Base-by-base conservation (phyloP, 92 coral and sea anemone species). In the Pocillopora grandis region DNA sequence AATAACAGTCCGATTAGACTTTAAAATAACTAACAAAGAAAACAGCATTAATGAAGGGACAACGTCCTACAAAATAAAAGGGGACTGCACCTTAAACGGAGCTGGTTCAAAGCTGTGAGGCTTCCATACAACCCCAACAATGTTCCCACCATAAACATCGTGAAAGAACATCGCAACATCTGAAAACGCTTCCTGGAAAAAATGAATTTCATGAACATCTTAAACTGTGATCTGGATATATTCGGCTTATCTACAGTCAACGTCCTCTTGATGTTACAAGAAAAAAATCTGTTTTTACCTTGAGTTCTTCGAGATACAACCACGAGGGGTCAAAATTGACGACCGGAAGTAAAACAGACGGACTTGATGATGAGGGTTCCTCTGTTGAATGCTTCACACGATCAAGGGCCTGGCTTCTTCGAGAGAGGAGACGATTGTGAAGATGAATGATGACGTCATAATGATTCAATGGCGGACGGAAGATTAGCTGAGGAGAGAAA, bases 391-490 rank as follows among this genome's bases (percentile, higher is more conserved):
- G 87, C 31, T 90, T 89, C 48, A 52, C 55, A 48, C 81, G 77
- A 81, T 97, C 98, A 23, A 97, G 59, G 17, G 94, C 94, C 80
- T 97, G 94, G 77, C 76, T 9, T 55, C 86, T 80, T 27, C 98
- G 91, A 33, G 98, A 90, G 37, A 92, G 77, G 49, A 77, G 81
- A 76, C 87, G 93, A 37, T 84, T 78, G 78, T 94, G 93, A 16
- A 97, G 87, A 80, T 81, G 81, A 79, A 97, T 91, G 76, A 90
- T 94, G 86, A 97, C 95, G 92, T 94, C 98, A 88, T 92, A 97
- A 37, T 92, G 97, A 77, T 88, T 89, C 65, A 97, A 63, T 2
- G 99, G 96, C 16, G 99, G 97, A 19, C 99, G 98, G 80, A 97
- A 97, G 76, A 94, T 91, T 90, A 89, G 92, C 99, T 97, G 85